Evolutionary conservation across 2,113 vertebrate species (phyloP), one percentile per base, ranked within the genome.

Genomic region (Pelmatolapia mariae): DNA sequence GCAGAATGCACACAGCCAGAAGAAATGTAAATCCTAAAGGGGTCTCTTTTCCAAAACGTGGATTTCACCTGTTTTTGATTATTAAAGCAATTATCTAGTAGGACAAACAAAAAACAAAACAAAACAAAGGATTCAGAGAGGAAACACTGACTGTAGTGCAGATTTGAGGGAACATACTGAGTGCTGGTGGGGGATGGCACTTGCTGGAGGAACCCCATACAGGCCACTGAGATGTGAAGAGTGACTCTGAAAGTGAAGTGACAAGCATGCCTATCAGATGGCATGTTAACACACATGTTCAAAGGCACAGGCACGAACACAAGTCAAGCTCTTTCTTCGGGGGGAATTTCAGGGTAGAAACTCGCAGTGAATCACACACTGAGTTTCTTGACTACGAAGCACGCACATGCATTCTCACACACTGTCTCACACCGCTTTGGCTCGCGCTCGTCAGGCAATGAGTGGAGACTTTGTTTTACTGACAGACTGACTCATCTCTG

Each of bases 181-280:
- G 96, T 97, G 97, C 95, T 97, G 98, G 80, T 98, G 97, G 43
- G 97, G 93, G 92, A 97, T 96, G 83, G 96, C 86, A 82, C 97
- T 91, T 1, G 96, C 96, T 66, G 97, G 87, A 88, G 97, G 93
- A 53, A 96, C 94, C 86, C 97, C 97, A 0, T 98, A 98, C 82
- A 99, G 94, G 93, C 97, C 96, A 9, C 98, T 97, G 93, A 98
- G 95, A 92, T 98, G 97, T 84, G 98, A 97, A 2, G 97, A 97
- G 94, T 97, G 98, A 92, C 97, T 96, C 98, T 99, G 93, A 3
- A 90, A 94, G 3, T 22, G 84, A 84, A 93, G 2, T 18, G 85
- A 92, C 85, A 94, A 87, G 89, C 87, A 95, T 56, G 81, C 53
- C 22, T 40, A 87, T 94, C 82, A 93, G 89, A 90, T 54, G 85